Evolutionary conservation across 2,888 invertebrate species (phyloP).

Genomic region (Agrochola macilenta): DNA sequence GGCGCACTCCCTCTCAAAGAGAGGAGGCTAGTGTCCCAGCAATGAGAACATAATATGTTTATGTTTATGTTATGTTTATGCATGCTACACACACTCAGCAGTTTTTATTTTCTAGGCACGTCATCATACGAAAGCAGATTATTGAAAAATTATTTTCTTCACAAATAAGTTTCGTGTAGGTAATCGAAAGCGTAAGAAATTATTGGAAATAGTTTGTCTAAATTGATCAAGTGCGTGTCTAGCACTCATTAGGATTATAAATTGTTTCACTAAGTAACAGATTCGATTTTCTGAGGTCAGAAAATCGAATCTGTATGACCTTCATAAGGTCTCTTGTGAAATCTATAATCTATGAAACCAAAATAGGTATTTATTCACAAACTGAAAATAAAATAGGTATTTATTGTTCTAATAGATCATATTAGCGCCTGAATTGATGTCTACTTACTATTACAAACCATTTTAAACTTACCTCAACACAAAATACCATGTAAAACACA

Average conservation of each 20-base stretch:
- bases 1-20: too few species aligned
- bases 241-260: conserved; percentile 14
- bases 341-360: neutral
- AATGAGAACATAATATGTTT: too few species aligned
- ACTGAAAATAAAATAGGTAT: neutral
- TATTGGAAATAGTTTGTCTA: neutral
- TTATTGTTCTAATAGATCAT: neutral
- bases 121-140: neutral
- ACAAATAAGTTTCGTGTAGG: conserved; percentile 2
- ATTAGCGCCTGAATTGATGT: neutral
- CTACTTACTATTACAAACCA: neutral
- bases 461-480: neutral
- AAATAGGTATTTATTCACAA: too few species aligned
- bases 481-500: conserved; percentile 17
- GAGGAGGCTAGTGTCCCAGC: too few species aligned
- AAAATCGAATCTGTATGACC: too few species aligned
- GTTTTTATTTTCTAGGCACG: neutral
- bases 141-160: conserved; percentile 1
- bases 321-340: neutral
- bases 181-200: neutral
- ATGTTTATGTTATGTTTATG: too few species aligned
- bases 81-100: too few species aligned
- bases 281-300: neutral
- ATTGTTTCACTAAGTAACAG: neutral
- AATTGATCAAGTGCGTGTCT: conserved; percentile 52